phyloP scores from a whole-genome alignment of 2,888 invertebrate species.

The Stenodema calcarata region DNA sequence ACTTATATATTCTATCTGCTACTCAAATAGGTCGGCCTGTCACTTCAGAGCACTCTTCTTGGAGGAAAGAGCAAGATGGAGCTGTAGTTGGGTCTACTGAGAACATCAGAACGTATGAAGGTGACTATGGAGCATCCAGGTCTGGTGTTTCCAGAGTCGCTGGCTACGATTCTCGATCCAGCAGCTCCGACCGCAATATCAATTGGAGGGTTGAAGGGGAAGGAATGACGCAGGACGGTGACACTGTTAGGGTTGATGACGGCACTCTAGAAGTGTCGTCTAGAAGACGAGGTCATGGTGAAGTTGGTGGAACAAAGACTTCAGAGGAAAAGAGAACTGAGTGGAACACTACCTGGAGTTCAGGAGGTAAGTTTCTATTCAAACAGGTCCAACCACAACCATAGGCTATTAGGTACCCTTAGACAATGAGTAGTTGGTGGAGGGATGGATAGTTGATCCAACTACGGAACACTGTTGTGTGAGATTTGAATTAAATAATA shows the following conservation, averaged over 20 bases:
- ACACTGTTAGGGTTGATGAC: neutral
- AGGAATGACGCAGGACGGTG: neutral
- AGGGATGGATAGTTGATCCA: too few relatives aligned
- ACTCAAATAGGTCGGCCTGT: constrained; percentile 1
- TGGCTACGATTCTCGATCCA: neutral
- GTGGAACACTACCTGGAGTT: constrained; percentile 52
- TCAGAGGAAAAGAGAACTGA: constrained; percentile 46
- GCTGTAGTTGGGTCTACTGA: neutral
- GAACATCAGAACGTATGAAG: constrained; percentile 16
- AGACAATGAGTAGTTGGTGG: too few relatives aligned
- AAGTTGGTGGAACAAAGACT: constrained; percentile 16
- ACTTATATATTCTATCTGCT: too few relatives aligned
- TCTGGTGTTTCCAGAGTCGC: neutral
- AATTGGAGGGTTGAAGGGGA: constrained; percentile 4
- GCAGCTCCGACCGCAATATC: neutral
- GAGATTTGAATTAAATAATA: too few relatives aligned
- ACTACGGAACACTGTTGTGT: too few relatives aligned
- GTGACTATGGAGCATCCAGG: neutral
- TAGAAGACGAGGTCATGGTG: neutral
- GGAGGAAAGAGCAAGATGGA: constrained; percentile 40
- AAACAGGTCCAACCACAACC: neutral
- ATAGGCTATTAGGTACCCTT: too few relatives aligned
- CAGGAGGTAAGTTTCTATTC: constrained; percentile 20
- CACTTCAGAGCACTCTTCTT: constrained; percentile 25
- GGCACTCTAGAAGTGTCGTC: neutral